A percentile compares a stretch with the other conserved stretches of the same genome.
These are phyloP conservation scores for Drosophila fuyamai DNA, from an alignment of 1,140 invertebrate species.

Conservation along the genomic window DNA sequence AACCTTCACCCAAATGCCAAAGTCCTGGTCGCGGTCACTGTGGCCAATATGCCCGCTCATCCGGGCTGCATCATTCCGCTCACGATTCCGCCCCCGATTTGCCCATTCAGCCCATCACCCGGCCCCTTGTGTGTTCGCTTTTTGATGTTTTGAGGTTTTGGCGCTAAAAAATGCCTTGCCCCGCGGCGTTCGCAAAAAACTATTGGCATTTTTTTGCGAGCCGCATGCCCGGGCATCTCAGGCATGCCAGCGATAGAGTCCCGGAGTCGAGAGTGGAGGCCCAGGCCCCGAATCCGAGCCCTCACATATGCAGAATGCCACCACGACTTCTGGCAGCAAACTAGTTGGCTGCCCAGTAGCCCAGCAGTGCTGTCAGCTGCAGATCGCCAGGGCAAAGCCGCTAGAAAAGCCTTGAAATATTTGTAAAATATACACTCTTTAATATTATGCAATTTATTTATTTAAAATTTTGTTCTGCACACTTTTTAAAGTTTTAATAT, in stretches of 20 bases:
- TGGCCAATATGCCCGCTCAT: constrained; percentile 62
- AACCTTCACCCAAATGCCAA: constrained; percentile 81
- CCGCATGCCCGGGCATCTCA: constrained; percentile 51
- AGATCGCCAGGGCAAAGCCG: neutral
- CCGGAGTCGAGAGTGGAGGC: neutral
- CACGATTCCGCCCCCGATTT: constrained; percentile 20
- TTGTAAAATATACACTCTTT: neutral
- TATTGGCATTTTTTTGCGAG: constrained; percentile 66
- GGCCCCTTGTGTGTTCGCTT: constrained; percentile 54
- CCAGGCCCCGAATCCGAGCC: neutral
- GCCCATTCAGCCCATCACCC: constrained; percentile 4
- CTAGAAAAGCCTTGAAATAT: neutral
- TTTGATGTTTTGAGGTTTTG: constrained; percentile 81
- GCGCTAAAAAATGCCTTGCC: constrained; percentile 74
- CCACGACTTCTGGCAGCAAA: constrained; percentile 12
- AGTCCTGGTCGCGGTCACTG: constrained; percentile 50
- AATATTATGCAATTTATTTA: neutral
- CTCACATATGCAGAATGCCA: constrained; percentile 55
- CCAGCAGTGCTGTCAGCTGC: constrained; percentile 13
- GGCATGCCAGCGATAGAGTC: constrained; percentile 57
- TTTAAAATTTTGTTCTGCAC: too few relatives aligned
- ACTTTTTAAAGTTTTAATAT: too few relatives aligned
- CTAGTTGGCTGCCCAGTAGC: neutral
- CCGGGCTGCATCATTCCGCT: constrained; percentile 40
- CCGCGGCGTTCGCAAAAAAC: constrained; percentile 64